Percentiles rank a stretch among this genome's conserved stretches.
Conservation (phyloP, 2,113 vertebrate species). For the Mesitornis unicolor region DNA sequence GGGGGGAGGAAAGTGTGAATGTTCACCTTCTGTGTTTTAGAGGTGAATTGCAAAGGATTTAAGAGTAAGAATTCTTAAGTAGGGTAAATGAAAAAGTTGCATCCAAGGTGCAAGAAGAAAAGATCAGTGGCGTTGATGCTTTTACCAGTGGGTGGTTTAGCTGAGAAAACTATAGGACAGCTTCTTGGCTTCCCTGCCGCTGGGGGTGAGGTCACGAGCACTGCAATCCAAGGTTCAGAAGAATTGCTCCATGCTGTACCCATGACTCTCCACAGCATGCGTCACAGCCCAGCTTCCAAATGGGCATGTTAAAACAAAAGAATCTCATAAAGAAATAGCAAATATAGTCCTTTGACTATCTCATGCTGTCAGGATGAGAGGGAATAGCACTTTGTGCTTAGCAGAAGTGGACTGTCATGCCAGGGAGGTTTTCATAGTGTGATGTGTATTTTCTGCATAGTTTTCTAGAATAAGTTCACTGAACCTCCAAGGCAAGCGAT, state of each 20-base stretch:
- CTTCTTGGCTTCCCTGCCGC: background rate
- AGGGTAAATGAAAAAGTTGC: background rate
- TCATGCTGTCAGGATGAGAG: background rate
- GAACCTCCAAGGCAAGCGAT: background rate
- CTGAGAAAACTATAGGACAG: background rate
- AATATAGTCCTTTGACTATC: background rate
- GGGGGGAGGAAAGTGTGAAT: background rate
- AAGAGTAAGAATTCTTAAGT: background rate
- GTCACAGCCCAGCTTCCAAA: background rate
- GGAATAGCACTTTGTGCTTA: background rate
- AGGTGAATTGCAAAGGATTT: background rate
- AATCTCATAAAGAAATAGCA: background rate
- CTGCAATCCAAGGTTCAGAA: background rate
- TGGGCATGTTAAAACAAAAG: background rate
- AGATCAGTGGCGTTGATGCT: background rate
- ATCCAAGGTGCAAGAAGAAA: background rate
- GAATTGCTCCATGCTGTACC: background rate
- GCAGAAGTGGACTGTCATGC: background rate
- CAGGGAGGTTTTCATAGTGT: background rate
- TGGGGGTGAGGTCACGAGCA: background rate
- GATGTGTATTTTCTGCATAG: background rate
- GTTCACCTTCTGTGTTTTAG: background rate
- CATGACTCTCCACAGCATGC: background rate
- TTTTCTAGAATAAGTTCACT: background rate
- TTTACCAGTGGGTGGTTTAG: background rate